A percentile compares a stretch with the other conserved stretches of the same genome.
Evolutionary conservation across 2,888 invertebrate species (phyloP).

Genomic region (Apotomis capreana): DNA sequence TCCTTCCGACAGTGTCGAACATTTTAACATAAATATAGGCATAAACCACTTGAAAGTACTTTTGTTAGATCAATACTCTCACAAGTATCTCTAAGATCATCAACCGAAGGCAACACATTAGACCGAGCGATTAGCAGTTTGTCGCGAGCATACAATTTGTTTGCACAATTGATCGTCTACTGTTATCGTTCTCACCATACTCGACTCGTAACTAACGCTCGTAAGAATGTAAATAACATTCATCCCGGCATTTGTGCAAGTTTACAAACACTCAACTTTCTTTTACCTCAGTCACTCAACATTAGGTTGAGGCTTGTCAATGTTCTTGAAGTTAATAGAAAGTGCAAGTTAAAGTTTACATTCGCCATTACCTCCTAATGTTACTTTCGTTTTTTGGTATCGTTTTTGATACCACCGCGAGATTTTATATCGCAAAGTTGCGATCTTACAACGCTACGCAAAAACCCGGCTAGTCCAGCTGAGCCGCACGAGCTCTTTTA

Average conservation of each 20-base stretch:
- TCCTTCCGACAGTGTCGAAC: neutral
- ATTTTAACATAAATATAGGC: conserved; percentile 2
- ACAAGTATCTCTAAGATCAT: conserved; percentile 38
- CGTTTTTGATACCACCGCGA: conserved; percentile 48
- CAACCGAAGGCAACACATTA: conserved; percentile 44
- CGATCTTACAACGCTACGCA: conserved; percentile 47
- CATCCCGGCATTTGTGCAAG: conserved; percentile 43
- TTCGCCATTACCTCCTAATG: conserved; percentile 45
- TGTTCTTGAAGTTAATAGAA: conserved; percentile 50
- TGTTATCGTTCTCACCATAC: conserved; percentile 50
- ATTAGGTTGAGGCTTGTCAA: conserved; percentile 46
- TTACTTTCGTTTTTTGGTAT: conserved; percentile 53
- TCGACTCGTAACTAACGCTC: conserved; percentile 40
- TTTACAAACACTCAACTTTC: conserved; percentile 49
- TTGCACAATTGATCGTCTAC: conserved; percentile 51
- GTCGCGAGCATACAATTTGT: conserved; percentile 51
- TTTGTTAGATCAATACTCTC: conserved; percentile 24
- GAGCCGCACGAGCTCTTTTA: conserved; percentile 52
- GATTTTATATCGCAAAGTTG: conserved; percentile 51
- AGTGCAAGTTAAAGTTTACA: conserved; percentile 54
- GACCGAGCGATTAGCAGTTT: conserved; percentile 49
- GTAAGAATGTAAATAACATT: conserved; percentile 47
- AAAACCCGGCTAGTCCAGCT: conserved; percentile 56
- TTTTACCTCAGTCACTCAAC: conserved; percentile 48
- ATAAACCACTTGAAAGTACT: neutral